phyloP scores from a whole-genome alignment of 2,797 vertebrate species.

The Pipistrellus pygmaeus region DNA sequence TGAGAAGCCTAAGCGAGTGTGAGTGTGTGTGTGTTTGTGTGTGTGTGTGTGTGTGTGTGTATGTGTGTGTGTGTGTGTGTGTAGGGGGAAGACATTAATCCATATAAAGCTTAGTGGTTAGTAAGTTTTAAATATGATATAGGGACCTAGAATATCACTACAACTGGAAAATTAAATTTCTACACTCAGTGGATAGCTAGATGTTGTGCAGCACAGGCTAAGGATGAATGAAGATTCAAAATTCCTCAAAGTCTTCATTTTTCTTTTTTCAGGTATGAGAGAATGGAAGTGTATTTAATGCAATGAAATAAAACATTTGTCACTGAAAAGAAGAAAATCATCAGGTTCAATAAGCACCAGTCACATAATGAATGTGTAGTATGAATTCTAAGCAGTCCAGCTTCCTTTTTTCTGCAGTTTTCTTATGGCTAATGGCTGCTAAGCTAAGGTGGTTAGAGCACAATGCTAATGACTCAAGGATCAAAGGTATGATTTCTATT shows the following conservation, averaged over 20 bases:
- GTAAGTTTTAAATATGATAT: slow-evolving; percentile 52
- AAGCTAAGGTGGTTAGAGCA: slow-evolving; percentile 25
- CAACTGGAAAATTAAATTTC: slow-evolving; percentile 60
- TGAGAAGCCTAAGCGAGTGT: not conserved
- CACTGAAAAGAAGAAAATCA: slow-evolving; percentile 45
- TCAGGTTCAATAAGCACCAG: slow-evolving; percentile 68
- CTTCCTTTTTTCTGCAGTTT: slow-evolving; percentile 41
- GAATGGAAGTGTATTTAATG: slow-evolving; percentile 72
- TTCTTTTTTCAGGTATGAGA: slow-evolving; percentile 70
- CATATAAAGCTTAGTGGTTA: slow-evolving; percentile 1
- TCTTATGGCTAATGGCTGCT: not conserved
- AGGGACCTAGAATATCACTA: slow-evolving; percentile 60
- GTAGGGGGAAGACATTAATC: not conserved
- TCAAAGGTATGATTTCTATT: slow-evolving; percentile 50
- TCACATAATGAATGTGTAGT: slow-evolving; percentile 56
- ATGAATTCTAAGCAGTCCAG: slow-evolving; percentile 18
- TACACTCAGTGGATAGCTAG: slow-evolving; percentile 49
- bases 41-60: not conserved
- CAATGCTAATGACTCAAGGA: slow-evolving; percentile 36
- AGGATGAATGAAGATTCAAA: slow-evolving; percentile 74
- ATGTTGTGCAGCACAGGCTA: slow-evolving; percentile 32
- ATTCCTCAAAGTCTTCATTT: slow-evolving; percentile 69
- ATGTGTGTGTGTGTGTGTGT: not conserved
- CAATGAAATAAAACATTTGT: slow-evolving; percentile 67
- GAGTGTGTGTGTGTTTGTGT: not conserved